Base-by-base conservation (phyloP, 2,888 invertebrate species). In the Megaustenia siamemsis region DNA sequence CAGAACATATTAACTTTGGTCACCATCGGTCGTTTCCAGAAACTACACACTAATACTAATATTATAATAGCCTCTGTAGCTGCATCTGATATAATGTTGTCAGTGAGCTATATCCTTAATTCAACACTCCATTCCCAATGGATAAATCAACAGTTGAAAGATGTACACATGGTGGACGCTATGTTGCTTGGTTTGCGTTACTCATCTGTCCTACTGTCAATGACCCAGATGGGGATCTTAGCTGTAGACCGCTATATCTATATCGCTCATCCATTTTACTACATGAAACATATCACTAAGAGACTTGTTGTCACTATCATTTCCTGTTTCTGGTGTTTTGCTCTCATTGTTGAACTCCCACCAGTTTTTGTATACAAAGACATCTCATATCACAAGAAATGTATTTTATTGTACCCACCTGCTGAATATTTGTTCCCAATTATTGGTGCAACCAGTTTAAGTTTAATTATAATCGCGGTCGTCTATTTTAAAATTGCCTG, bases 161-260 rank as follows among this genome's bases (percentile, higher is more conserved):
- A 32, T 32, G 35, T 32, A 10, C 28, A 15, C 12, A 5, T 66
- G 4, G 35, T 66, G 10, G 66, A 66, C 32, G 10, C 32, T 35
- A 32, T 66, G 43, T 6, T 32, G 45, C 49, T 45, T 53, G 76
- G 49, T 18, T 6, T 15, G 8, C 18, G 6, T 5, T 76, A 28
- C 35, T 40, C 43, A n/a, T 45, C 45, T 43, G 28, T 53, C 12
- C 6, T n/a, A 12, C 18, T 76, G 28, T 76, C 53, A 28, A 49
- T 28, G 15, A 28, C 6, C 28, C 76, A 76, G n/a, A 76, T 76
- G 49, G 32, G 43, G 12, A 32, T 76, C 12, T 8, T 76, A 28
- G 76, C 76, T 15, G 32, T 76, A 12, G 76, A 76, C 12, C 76
- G 76, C 15, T 76, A 76, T 32, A 76, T 76, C 32, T 76, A 49